phyloP scores from a whole-genome alignment of 2,797 vertebrate genomes.

The Streptopelia turtur region DNA sequence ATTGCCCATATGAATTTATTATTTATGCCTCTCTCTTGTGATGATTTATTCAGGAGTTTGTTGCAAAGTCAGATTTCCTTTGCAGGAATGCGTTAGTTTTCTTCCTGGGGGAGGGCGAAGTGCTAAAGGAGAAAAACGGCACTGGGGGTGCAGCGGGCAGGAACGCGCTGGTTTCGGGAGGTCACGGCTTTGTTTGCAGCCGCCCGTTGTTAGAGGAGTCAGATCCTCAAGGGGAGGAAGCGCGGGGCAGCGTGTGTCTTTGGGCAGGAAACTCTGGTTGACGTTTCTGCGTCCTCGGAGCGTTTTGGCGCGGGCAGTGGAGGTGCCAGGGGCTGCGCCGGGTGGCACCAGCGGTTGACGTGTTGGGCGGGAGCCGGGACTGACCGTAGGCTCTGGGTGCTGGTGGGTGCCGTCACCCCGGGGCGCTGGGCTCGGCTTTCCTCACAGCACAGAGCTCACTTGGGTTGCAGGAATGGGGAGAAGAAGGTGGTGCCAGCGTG shows the following conservation, averaged over 20 bases:
- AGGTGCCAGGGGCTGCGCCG: fast-evolving
- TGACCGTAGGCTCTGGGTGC: fast-evolving
- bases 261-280: neutral
- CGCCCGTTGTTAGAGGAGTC: neutral
- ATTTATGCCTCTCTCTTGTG: neutral
- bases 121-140: neutral
- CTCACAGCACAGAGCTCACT: neutral
- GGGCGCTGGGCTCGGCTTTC: fast-evolving
- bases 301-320: fast-evolving
- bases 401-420: neutral
- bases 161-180: neutral
- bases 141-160: neutral
- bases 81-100: neutral
- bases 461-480: neutral
- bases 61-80: neutral
- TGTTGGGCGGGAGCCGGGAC: neutral
- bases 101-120: neutral
- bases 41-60: slow-evolving; percentile 44
- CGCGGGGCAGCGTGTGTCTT: fast-evolving
- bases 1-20: neutral
- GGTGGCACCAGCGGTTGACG: fast-evolving
- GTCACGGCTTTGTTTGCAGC: neutral
- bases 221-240: neutral
- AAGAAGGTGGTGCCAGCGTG: neutral
- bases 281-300: fast-evolving